Percentiles rank a stretch among this genome's conserved stretches.
These are phyloP conservation scores for Galago senegalensis DNA, from an alignment of 2,797 vertebrate species.

Conservation along the genomic window DNA sequence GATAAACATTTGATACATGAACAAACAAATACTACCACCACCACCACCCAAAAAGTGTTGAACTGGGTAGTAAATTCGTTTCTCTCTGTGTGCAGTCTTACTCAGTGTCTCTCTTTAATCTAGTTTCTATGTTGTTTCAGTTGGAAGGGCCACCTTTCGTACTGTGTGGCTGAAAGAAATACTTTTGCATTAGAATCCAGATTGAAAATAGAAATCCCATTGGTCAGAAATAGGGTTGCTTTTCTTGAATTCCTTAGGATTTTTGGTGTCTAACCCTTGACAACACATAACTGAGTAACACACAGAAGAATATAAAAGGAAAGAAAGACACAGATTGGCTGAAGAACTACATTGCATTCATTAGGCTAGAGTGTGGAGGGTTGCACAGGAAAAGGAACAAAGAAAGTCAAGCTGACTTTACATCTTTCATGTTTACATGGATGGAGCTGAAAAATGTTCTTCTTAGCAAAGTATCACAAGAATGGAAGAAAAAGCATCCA, in stretches of 20 bases:
- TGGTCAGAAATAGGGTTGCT: neutral
- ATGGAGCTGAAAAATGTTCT: too few species aligned
- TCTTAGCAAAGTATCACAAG: too few species aligned
- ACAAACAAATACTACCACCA: neutral
- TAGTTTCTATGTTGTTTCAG: neutral
- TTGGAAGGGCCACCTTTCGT: neutral
- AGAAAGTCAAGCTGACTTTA: too few species aligned
- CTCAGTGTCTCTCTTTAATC: neutral
- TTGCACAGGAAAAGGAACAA: accelerated
- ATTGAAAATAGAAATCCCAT: neutral
- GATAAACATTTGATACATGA: neutral
- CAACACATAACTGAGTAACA: neutral
- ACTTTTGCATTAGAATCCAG: constrained; percentile 2
- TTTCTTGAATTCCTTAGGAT: neutral
- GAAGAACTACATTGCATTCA: neutral
- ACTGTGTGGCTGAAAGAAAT: neutral
- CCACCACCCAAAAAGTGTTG: neutral
- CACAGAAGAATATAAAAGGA: neutral
- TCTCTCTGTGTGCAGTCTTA: neutral
- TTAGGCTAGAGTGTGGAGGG: neutral
- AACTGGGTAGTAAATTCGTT: neutral
- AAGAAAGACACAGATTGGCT: neutral
- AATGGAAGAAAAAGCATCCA: too few species aligned
- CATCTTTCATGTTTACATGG: too few species aligned
- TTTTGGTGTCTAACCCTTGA: neutral